A percentile compares a stretch with the other conserved stretches of the same genome.
Conservation (phyloP, 2,113 vertebrate genomes). For the Montifringilla adamsi region DNA sequence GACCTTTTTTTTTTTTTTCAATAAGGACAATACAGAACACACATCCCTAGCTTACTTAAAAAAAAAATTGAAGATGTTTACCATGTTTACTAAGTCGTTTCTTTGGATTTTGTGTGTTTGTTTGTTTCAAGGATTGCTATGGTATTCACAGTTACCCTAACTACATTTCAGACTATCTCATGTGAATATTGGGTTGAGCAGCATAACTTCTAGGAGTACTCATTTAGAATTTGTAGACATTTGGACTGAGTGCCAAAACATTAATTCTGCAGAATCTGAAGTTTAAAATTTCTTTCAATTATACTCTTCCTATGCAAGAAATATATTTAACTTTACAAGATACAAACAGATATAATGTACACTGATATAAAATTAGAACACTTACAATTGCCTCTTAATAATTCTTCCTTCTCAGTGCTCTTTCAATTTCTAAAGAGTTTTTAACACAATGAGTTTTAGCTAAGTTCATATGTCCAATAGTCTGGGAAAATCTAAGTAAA, state of each 20-base stretch:
- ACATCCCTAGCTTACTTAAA: background rate
- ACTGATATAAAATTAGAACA: background rate
- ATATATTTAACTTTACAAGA: background rate
- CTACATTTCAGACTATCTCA: background rate
- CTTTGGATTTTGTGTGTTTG: background rate
- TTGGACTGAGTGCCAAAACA: background rate
- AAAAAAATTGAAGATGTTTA: background rate
- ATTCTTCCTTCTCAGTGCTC: background rate
- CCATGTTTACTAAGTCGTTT: background rate
- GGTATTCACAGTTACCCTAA: background rate
- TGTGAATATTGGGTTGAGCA: background rate
- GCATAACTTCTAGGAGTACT: background rate
- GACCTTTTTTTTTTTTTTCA: slow-evolving; percentile 26
- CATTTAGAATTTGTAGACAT: background rate
- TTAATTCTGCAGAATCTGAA: background rate
- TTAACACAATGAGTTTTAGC: background rate
- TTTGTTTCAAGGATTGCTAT: background rate
- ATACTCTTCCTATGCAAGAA: background rate
- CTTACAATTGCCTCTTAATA: background rate
- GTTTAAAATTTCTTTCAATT: background rate
- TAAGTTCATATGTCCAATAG: background rate
- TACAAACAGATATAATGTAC: background rate
- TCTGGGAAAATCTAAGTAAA: background rate
- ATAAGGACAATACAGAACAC: background rate
- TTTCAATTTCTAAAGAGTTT: background rate